Evolutionary conservation across 2,888 invertebrate genomes (phyloP), one percentile per base, ranked within the genome.

Genomic region (Drosophila fulvimacula): DNA sequence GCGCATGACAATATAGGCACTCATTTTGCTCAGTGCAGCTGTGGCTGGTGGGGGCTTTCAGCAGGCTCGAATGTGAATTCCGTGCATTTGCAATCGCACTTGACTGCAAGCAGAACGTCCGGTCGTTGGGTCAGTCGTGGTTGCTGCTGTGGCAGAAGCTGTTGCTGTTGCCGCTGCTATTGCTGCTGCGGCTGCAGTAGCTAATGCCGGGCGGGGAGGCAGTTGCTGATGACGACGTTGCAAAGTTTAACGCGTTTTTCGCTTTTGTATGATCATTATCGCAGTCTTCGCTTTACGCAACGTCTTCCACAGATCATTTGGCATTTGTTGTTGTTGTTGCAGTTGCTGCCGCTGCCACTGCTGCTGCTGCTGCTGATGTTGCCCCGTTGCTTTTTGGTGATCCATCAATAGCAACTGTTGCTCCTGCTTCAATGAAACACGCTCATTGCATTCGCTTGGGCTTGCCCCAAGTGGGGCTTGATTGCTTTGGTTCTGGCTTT

Each of bases 81-180:
- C 88, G 88, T 85, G 88, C 86, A 86, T 86, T 88, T 88, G 88
- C 85, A 81, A 86, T 86, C 85, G 88, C 86, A 86, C 88, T 86
- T 87, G 88, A 74, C 79, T 79, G 85, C 73, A 73, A 66, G 60
- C 73, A 68, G 67, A 76, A 81, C 82, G 85, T 85, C 85, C 88
- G 84, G 88, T 85, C 79, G 69, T 49, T 74, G 78, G 74, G 77
- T 77, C 77, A 69, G 69, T 78, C 51, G 70, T 32, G 44, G 62
- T 21, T 19, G 52, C 27, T 48, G 73, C 48, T 41, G 55, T 41
- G 51, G 38, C 13, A 24, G 58, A 36, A 32, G 56, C 17, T 41
- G 55, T 30, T 57, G 72, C 36, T 57, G 73, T 11, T 55, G 64
- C 36, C 51, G 56, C 15, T 52, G 73, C 19, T 58, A 57, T 21